phyloP scores from a whole-genome alignment of 2,113 vertebrate species.

The Anguilla rostrata region DNA sequence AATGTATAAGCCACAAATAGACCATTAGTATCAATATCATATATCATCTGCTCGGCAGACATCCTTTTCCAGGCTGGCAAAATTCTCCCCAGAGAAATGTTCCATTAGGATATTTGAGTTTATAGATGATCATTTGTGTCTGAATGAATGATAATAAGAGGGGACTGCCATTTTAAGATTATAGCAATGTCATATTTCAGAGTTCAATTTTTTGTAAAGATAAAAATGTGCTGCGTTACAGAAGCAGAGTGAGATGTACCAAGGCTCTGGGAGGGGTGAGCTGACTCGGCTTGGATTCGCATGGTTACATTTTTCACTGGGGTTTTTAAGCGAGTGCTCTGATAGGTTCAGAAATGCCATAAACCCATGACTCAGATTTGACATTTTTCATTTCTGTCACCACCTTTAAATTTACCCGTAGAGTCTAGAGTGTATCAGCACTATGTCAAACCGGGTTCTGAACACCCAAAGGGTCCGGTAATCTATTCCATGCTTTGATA shows the following conservation, averaged over 20 bases:
- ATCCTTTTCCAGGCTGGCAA: not conserved
- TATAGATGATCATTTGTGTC: not conserved
- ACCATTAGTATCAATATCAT: not conserved
- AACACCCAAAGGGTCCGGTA: not conserved
- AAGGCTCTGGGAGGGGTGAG: not conserved
- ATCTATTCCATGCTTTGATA: not conserved
- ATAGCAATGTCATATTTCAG: not conserved
- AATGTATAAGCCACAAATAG: not conserved
- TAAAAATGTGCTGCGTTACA: not conserved
- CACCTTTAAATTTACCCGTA: not conserved
- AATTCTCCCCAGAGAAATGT: not conserved
- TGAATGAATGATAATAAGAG: too few relatives aligned
- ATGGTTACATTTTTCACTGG: not conserved
- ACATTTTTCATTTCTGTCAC: not conserved
- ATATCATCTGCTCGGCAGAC: not conserved
- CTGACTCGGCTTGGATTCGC: not conserved
- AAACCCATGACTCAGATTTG: not conserved
- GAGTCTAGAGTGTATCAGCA: not conserved
- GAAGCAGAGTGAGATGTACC: too few relatives aligned
- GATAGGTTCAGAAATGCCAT: not conserved
- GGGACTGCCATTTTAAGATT: too few relatives aligned
- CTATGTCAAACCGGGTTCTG: not conserved
- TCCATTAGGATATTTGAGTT: not conserved
- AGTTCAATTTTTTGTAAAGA: not conserved
- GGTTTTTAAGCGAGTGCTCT: not conserved